phyloP scores from a whole-genome alignment of 2,888 invertebrate species.

The Cantharis lateralis region DNA sequence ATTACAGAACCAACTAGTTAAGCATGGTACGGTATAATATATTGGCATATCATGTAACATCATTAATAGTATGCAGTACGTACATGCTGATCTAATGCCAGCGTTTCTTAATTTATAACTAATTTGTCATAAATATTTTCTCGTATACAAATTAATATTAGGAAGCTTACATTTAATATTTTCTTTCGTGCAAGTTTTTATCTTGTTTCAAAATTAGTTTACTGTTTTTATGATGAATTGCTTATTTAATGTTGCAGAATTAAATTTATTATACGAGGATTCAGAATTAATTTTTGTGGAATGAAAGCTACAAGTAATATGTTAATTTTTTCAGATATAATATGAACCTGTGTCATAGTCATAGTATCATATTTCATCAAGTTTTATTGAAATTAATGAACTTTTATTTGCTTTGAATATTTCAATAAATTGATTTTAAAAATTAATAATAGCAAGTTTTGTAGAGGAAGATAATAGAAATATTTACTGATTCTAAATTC shows the following conservation, averaged over 20 bases:
- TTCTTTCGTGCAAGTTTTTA: not conserved
- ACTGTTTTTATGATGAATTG: too few species aligned
- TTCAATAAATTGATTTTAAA: too few species aligned
- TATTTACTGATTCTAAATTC: too few species aligned
- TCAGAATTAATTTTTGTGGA: not conserved
- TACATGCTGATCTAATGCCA: not conserved
- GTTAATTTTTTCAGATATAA: not conserved
- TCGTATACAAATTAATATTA: not conserved
- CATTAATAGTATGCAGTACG: not conserved
- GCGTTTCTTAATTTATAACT: not conserved
- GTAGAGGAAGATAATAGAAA: too few species aligned
- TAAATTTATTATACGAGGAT: not conserved
- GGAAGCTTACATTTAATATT: not conserved
- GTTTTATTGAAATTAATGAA: too few species aligned
- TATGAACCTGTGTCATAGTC: too few species aligned
- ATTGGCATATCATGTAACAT: not conserved
- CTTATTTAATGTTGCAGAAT: not conserved
- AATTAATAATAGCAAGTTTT: too few species aligned
- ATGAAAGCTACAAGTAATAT: too few species aligned
- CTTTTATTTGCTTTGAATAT: too few species aligned
- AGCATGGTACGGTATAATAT: not conserved
- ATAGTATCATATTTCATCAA: too few species aligned
- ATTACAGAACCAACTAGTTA: constrained; percentile 9
- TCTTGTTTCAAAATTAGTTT: not conserved
- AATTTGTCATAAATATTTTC: not conserved